Conservation (phyloP, 2,888 invertebrate species). For the Oscheius sp. region DNA sequence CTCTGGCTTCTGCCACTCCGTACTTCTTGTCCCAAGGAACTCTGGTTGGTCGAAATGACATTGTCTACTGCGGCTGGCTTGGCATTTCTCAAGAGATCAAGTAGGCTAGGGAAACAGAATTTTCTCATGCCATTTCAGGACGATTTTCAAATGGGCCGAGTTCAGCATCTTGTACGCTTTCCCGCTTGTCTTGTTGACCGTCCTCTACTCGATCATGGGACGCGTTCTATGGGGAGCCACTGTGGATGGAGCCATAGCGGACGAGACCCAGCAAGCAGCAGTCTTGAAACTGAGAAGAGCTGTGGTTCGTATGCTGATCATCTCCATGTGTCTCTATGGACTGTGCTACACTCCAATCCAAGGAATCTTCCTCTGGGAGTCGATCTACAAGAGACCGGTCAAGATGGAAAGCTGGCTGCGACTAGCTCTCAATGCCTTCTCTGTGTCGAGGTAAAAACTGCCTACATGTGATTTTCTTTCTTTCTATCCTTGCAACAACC, state of each 20-base stretch:
- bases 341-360: slow-evolving; percentile 75
- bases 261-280: slow-evolving; percentile 59
- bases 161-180: slow-evolving; percentile 60
- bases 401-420: slow-evolving; percentile 56
- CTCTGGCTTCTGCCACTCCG: slow-evolving; percentile 56
- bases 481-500: too few species aligned
- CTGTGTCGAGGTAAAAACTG: slow-evolving; percentile 51
- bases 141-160: slow-evolving; percentile 61
- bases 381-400: slow-evolving; percentile 44
- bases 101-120: slow-evolving; percentile 30
- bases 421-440: slow-evolving; percentile 54
- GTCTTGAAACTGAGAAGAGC: slow-evolving; percentile 71
- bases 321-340: slow-evolving; percentile 75
- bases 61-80: slow-evolving; percentile 53
- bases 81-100: slow-evolving; percentile 47
- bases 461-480: neutral
- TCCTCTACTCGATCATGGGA: slow-evolving; percentile 62
- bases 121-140: slow-evolving; percentile 38
- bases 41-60: slow-evolving; percentile 34
- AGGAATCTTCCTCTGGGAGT: slow-evolving; percentile 59
- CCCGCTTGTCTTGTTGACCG: slow-evolving; percentile 60
- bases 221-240: slow-evolving; percentile 58
- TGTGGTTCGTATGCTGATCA: slow-evolving; percentile 76
- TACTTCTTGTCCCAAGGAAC: slow-evolving; percentile 55
- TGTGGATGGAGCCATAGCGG: slow-evolving; percentile 54